Percentiles rank a stretch among this genome's conserved stretches.
Conservation (phyloP, 1,140 invertebrate species). For the Agrilus planipennis region DNA sequence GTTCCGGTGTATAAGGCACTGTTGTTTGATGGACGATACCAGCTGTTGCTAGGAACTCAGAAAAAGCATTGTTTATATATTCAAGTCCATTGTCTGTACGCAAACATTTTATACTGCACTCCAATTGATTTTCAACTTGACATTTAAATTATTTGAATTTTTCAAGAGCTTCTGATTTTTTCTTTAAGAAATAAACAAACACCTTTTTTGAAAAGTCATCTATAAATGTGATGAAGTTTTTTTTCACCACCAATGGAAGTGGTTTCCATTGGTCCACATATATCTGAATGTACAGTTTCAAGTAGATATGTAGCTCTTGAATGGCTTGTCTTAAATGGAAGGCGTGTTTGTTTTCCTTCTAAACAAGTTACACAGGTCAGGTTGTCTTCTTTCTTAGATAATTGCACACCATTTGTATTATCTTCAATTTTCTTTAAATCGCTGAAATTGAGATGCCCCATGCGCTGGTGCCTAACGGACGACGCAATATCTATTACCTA, state of each 20-base stretch:
- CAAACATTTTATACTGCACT: slow-evolving; percentile 23
- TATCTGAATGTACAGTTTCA: slow-evolving; percentile 28
- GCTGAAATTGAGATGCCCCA: no score
- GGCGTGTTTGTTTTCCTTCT: no score
- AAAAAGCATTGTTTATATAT: slow-evolving; percentile 19
- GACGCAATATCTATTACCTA: no score
- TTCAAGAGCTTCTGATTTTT: slow-evolving; percentile 22
- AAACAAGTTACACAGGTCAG: no score
- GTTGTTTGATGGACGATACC: slow-evolving; percentile 21
- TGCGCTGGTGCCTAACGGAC: no score
- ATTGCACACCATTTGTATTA: no score
- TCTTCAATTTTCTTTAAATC: no score
- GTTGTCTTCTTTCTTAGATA: no score
- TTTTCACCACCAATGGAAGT: not conserved
- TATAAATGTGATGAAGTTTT: slow-evolving; percentile 27
- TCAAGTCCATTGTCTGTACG: slow-evolving; percentile 20
- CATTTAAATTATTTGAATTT: slow-evolving; percentile 22
- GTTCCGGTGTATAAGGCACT: slow-evolving; percentile 28
- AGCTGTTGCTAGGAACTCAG: slow-evolving; percentile 16
- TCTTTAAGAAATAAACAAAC: slow-evolving; percentile 28
- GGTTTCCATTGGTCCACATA: slow-evolving; percentile 4
- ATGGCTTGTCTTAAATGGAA: no score
- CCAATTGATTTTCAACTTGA: slow-evolving; percentile 21
- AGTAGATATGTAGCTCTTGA: no score
- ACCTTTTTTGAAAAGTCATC: slow-evolving; percentile 30